Base-by-base conservation (phyloP, 2,888 invertebrate species). In the Carpatolechia fugitivella region DNA sequence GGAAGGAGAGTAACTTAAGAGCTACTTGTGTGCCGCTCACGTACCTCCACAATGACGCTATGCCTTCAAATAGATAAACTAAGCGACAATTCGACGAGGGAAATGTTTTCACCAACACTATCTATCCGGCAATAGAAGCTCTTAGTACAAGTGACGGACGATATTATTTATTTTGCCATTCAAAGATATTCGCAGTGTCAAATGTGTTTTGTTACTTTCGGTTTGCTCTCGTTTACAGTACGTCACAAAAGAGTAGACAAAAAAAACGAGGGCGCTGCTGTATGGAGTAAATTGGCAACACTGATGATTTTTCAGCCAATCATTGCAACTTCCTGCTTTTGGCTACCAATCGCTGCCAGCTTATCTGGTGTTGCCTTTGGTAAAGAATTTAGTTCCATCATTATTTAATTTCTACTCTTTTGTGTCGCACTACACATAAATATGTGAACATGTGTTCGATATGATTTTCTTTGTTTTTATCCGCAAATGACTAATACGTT, bases 41-140 rank as follows among this genome's bases (percentile, higher is more conserved):
- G 58, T 67, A 67, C 80, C 76, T 80, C 80, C 65, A 74, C 72
- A 80, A 81, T 80, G 63, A 73, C 62, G 41, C 56, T 36, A 50
- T 16, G 35, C 49, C 49, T 50, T 54, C 55, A 46, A 56, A 52
- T 56, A 56, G 52, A 56, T 52, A 52, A 52, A 56, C 49, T 56
- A 18, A 31, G 38, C 52, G 52, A 52, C 50, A 5, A 48, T 16
- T n/a, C 16, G 35, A 24, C 49, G 35, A 36, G 49, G 50, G 50
- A 50, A 50, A 50, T 52, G 51, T 40, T 31, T 51, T 38, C 35
- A n/a, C 44, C 13, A 24, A 29, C 44, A 44, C 44, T 44, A 44
- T 44, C 44, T 44, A 44, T 44, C 44, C n/a, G n/a, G 44, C 13
- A 44, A 29, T 44, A 20, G 44, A 44, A 20, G 44, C 44, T 44